Percentiles rank a stretch among this genome's conserved stretches.
phyloP scores from a whole-genome alignment of 2,888 invertebrate genomes.

The Ophion ellenae region DNA sequence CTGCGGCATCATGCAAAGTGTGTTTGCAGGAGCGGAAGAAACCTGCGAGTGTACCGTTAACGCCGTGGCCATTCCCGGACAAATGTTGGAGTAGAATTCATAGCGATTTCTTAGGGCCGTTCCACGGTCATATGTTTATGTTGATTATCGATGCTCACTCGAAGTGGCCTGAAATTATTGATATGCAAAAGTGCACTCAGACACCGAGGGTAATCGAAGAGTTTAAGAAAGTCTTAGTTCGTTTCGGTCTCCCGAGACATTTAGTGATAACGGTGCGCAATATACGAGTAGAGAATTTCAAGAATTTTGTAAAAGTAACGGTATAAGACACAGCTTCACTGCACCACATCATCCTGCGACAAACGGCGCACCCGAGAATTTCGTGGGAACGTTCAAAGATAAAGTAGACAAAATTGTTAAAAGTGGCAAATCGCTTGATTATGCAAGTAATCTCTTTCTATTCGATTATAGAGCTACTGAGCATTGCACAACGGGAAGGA shows the following conservation, averaged over 20 bases:
- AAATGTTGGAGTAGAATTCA: slow-evolving; percentile 67
- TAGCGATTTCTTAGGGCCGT: slow-evolving; percentile 67
- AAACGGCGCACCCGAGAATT: slow-evolving; percentile 5
- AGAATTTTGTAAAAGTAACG: slow-evolving; percentile 54
- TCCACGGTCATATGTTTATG: slow-evolving; percentile 51
- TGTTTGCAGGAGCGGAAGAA: no score
- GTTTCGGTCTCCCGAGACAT: slow-evolving; percentile 35
- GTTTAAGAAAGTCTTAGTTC: slow-evolving; percentile 44
- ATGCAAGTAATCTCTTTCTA: no score
- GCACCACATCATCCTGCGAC: slow-evolving; percentile 66
- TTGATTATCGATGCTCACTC: slow-evolving; percentile 55
- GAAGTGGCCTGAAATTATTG: slow-evolving; percentile 64
- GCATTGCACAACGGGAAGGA: no score
- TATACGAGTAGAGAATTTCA: slow-evolving; percentile 60
- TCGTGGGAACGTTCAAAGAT: slow-evolving; percentile 65
- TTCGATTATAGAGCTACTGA: no score
- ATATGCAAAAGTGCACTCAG: slow-evolving; percentile 41
- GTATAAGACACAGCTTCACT: slow-evolving; percentile 57
- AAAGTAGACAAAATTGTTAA: slow-evolving; percentile 53
- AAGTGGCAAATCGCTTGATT: slow-evolving; percentile 13
- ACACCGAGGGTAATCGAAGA: slow-evolving; percentile 38
- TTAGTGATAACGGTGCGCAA: slow-evolving; percentile 65
- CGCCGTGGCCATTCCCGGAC: no score
- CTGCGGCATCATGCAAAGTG: no score
- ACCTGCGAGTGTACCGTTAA: no score